A percentile compares a stretch with the other conserved stretches of the same genome.
Evolutionary conservation across 2,113 vertebrate species (phyloP).

Genomic region (Aleadryas rufinucha): DNA sequence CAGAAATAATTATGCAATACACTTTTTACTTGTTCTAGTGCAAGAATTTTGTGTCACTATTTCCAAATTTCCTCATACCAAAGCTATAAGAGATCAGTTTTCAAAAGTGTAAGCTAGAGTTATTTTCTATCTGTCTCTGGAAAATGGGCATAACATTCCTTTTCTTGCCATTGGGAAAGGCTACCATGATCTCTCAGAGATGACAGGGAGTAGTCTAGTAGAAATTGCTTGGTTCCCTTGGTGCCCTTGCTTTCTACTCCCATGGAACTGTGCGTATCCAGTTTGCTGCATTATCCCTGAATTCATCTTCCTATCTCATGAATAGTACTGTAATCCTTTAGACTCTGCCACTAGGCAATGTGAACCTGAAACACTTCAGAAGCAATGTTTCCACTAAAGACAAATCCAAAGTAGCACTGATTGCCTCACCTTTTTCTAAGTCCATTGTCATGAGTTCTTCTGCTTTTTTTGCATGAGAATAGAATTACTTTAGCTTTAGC

Average conservation of each 20-base stretch:
- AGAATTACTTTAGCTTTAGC: neutral
- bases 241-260: neutral
- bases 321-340: neutral
- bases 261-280: accelerated
- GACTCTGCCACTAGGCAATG: neutral
- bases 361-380: neutral
- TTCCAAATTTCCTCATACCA: neutral
- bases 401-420: neutral
- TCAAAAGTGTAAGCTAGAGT: neutral
- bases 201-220: neutral
- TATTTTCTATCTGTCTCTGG: neutral
- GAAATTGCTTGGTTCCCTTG: neutral
- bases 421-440: neutral
- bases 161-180: neutral
- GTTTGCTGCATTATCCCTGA: neutral
- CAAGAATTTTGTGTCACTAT: neutral
- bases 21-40: neutral
- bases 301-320: neutral
- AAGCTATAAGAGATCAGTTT: neutral
- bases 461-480: neutral
- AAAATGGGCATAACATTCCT: neutral
- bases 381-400: neutral
- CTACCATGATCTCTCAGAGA: neutral
- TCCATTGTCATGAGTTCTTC: neutral
- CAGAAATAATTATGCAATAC: neutral